Base-by-base conservation (phyloP, 53 echinoderm and acorn worm species). In the Echinarachnius parma region DNA sequence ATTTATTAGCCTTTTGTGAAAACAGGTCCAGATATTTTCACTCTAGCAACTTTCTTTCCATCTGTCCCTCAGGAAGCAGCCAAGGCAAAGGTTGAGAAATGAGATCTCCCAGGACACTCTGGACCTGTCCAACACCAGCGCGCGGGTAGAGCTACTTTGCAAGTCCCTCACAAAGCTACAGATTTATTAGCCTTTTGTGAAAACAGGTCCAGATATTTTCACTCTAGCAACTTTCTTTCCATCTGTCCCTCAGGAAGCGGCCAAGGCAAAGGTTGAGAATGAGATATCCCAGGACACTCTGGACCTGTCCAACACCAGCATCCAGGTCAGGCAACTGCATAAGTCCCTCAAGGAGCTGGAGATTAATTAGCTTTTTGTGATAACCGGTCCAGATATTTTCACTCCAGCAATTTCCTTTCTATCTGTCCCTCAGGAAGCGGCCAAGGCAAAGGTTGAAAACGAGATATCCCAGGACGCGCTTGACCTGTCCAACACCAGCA, bases 61-160 rank as follows among this genome's bases (percentile, higher is more conserved):
- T 25, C 24, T 3, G 2, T 55, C 31, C 21, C 21, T 18, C 58
- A 96, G 98, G 98, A 96, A 96, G 83, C 98, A 31, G 34, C 85
- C 29, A 85, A 85, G 53, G 98, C 98, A 28, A 92, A 96, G 65
- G 98, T 91, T 3, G 98, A 96, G 64, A 96, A n/a, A 91, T 35
- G 89, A 96, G 63, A 88, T 96, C 28, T 87, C 98, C 8, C 57
- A 83, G 15, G 91, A 96, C 80, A 85, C 91, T 24, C 78, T 96
- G 48, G 91, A 96, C 11, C 78, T 80, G 34, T 96, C 98, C 32
- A 85, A 96, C 86, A 91, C 98, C 39, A 70, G 67, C 81, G 85
- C 98, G n/a, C 68, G 98, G 34, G 90, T 91, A 48, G 98, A 96
- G 58, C 70, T 81, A 21, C 91, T 96, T 24, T 60, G 76, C 44